Percentiles rank a stretch among this genome's conserved stretches.
Evolutionary conservation across 2,113 vertebrate species (phyloP).

Genomic region (Coptodon bakossiorum): DNA sequence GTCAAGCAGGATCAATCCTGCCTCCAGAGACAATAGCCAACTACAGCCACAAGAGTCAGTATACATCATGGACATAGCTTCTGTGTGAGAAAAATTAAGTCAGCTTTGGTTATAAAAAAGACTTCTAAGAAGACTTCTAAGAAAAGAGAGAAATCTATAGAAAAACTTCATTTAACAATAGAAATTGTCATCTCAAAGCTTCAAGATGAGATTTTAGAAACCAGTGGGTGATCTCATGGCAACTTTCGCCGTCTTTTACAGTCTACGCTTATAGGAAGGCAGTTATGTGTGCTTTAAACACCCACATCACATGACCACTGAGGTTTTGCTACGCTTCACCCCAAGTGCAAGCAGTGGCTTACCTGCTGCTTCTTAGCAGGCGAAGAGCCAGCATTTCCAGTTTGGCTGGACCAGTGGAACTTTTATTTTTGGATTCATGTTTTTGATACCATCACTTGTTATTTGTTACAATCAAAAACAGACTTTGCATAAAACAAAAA

Average conservation of each 20-base stretch:
- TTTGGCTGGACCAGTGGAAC: background rate
- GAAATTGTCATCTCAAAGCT: background rate
- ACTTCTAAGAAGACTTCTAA: background rate
- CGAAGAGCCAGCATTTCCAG: rapidly evolving
- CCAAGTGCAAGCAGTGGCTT: background rate
- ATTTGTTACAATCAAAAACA: background rate
- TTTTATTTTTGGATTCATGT: background rate
- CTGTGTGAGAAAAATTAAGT: background rate
- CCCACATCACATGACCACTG: background rate
- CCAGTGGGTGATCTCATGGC: rapidly evolving
- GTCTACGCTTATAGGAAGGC: background rate
- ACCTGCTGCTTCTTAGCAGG: background rate
- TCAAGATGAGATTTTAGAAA: background rate
- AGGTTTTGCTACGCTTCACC: background rate
- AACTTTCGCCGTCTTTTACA: background rate
- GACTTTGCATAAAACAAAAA: background rate
- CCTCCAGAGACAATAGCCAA: background rate
- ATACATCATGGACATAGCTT: background rate
- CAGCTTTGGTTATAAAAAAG: background rate
- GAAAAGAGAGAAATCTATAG: background rate
- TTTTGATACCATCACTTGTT: background rate
- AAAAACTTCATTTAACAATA: background rate
- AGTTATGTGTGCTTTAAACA: rapidly evolving
- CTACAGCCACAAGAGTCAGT: background rate
- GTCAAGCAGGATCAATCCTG: background rate